phyloP scores from a whole-genome alignment of 2,113 vertebrate genomes.

The Proteles cristata region DNA sequence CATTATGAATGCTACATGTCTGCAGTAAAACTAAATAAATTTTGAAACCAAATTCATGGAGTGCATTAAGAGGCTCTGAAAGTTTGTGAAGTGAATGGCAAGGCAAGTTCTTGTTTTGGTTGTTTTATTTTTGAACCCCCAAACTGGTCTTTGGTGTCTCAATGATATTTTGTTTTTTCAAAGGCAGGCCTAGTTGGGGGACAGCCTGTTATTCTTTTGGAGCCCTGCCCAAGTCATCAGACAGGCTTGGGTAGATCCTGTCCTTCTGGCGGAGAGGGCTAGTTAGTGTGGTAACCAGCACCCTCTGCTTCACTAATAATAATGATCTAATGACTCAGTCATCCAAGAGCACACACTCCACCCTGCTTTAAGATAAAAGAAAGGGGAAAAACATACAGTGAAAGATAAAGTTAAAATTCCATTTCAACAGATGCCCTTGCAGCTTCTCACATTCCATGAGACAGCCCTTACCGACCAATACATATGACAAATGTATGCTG shows the following conservation, averaged over 20 bases:
- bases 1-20: not conserved
- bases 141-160: not conserved
- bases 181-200: not conserved
- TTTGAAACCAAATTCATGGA: not conserved
- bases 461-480: not conserved
- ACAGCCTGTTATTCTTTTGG: not conserved
- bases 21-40: not conserved
- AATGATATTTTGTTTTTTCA: not conserved
- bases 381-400: not conserved
- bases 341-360: not conserved
- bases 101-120: not conserved
- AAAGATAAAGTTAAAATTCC: not conserved
- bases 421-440: not conserved
- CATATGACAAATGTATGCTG: not conserved
- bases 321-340: slow-evolving; percentile 51
- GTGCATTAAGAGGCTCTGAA: not conserved
- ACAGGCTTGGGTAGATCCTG: slow-evolving; percentile 7
- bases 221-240: not conserved
- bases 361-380: not conserved
- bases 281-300: not conserved
- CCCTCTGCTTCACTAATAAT: not conserved
- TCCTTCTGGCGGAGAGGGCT: not conserved
- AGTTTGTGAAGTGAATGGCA: not conserved
- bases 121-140: not conserved
- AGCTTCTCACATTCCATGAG: not conserved